phyloP scores from a whole-genome alignment of 1,140 invertebrate species.

The Drosophila sp. region DNA sequence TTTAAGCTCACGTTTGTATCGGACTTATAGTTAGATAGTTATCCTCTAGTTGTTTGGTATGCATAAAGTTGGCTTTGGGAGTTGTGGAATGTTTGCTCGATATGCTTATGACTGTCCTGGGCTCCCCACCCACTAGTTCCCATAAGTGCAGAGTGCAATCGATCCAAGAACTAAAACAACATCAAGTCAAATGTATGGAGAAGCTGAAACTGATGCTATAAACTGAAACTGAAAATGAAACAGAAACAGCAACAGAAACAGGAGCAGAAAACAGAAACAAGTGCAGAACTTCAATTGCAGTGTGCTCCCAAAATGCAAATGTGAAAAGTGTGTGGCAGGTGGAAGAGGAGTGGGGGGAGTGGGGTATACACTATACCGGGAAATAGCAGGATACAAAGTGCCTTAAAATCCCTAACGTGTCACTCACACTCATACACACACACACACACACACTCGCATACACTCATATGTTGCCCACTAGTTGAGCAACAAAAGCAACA shows the following conservation, averaged over 20 bases:
- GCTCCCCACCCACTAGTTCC: constrained; percentile 11
- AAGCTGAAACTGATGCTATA: too few relatives aligned
- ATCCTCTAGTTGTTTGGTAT: constrained; percentile 11
- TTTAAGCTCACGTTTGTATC: background rate
- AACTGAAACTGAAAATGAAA: too few relatives aligned
- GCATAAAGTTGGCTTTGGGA: constrained; percentile 15
- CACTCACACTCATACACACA: constrained; percentile 12
- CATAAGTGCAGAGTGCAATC: constrained; percentile 46
- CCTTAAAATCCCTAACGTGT: constrained; percentile 46
- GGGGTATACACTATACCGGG: too few relatives aligned
- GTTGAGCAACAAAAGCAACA: constrained; percentile 51
- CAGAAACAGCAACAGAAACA: background rate
- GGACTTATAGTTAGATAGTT: background rate
- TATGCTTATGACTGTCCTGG: background rate
- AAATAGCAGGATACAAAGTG: background rate
- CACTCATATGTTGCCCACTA: background rate
- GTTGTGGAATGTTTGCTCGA: background rate
- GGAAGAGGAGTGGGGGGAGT: background rate
- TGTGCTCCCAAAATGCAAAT: constrained; percentile 60
- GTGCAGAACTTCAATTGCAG: constrained; percentile 33
- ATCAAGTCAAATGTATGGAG: background rate
- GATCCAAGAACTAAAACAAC: constrained; percentile 15
- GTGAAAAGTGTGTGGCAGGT: background rate
- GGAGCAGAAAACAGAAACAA: background rate
- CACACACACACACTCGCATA: constrained; percentile 16